Percentiles rank a stretch among this genome's conserved stretches.
Conservation (phyloP, 2,797 vertebrate genomes). For the Fringilla coelebs region DNA sequence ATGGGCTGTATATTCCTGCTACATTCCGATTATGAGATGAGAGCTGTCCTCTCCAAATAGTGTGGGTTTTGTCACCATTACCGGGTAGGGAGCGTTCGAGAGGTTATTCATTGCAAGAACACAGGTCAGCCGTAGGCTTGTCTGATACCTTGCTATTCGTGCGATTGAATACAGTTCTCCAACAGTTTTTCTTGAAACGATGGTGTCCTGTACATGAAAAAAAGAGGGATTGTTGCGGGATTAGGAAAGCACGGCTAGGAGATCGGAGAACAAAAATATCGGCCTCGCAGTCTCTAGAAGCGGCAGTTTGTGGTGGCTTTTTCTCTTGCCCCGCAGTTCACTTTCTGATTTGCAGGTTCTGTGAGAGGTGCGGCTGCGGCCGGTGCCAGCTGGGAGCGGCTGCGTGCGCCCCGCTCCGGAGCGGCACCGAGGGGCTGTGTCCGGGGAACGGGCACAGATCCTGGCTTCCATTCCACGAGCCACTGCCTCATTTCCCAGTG, state of each 20-base stretch:
- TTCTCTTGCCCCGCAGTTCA: neutral
- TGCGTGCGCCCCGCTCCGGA: neutral
- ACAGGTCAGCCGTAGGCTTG: neutral
- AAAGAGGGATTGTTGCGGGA: neutral
- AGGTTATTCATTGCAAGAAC: neutral
- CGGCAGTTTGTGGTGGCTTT: neutral
- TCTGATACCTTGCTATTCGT: neutral
- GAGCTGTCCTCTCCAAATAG: neutral
- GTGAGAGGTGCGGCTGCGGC: neutral
- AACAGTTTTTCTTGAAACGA: neutral
- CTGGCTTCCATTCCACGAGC: neutral
- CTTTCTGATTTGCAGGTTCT: neutral
- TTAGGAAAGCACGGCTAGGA: neutral
- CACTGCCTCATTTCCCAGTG: neutral
- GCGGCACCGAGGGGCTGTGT: neutral
- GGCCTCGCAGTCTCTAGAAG: neutral
- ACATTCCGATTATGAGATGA: neutral
- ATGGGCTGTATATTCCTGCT: neutral
- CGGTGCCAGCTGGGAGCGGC: neutral
- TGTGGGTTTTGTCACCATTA: neutral
- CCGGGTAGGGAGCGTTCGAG: neutral
- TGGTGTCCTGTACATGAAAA: neutral
- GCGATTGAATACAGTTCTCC: neutral
- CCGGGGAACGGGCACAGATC: fast-evolving
- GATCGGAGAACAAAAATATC: neutral